Evolutionary conservation across 2,113 vertebrate genomes (phyloP).

Genomic region (Stictonetta naevosa): DNA sequence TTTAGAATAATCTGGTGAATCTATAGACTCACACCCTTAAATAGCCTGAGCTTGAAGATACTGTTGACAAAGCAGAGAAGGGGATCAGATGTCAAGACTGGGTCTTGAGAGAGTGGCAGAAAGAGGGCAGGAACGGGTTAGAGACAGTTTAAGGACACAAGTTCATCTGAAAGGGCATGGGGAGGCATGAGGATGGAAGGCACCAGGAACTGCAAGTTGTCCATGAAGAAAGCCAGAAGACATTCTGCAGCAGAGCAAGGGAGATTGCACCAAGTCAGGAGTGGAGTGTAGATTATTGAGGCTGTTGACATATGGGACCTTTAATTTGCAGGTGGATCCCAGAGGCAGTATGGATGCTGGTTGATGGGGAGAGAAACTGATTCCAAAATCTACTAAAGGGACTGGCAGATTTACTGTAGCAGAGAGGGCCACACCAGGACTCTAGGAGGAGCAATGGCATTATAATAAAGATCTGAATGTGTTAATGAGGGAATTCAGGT

Average conservation of each 20-base stretch:
- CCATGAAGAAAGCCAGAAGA: background rate
- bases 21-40: background rate
- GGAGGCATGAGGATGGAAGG: background rate
- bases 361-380: background rate
- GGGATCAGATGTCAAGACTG: background rate
- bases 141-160: background rate
- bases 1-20: background rate
- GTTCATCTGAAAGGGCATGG: background rate
- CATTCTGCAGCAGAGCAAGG: background rate
- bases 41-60: background rate
- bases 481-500: background rate
- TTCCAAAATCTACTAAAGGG: background rate
- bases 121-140: background rate
- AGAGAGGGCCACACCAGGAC: background rate
- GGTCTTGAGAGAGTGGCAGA: background rate
- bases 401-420: background rate
- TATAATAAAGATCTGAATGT: background rate
- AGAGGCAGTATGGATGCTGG: background rate
- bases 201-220: background rate
- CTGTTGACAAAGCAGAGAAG: background rate
- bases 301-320: background rate
- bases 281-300: background rate
- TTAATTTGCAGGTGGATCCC: background rate
- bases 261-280: background rate
- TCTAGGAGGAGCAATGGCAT: background rate